Evolutionary conservation across 1,140 invertebrate species (phyloP), one percentile per base, ranked within the genome.

Genomic region (Papilio aristodemus): DNA sequence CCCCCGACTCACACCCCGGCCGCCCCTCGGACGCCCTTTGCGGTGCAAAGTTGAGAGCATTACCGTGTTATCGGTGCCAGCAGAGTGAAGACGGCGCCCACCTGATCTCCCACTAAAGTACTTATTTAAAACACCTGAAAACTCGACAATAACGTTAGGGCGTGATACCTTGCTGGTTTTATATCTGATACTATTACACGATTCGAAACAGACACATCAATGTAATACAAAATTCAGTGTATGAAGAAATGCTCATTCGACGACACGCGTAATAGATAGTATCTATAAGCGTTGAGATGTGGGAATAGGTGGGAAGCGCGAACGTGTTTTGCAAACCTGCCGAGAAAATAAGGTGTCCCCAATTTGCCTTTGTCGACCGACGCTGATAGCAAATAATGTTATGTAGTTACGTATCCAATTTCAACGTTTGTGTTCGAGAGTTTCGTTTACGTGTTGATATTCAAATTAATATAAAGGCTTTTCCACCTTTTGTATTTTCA

Each of bases 11-110:
- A 64, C 39, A 71, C 71, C 71, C 70, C 69, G 4, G 11, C 27
- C 67, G 32, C 43, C 72, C 57, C 69, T 67, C 68, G 54, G 19
- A 79, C 81, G 66, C 83, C 79, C 81, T 72, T 78, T 87, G 87
- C 84, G 90, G 91, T 92, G 91, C 88, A 91, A 92, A 92, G 90
- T 92, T 92, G 91, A 92, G 87, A 85, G 90, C 90, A 92, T 92
- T 92, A 92, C 84, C 90, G 90, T 92, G 87, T 91, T 92, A 92
- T 92, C 91, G 88, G 80, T 76, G 78, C 77, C 77, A 75, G 78
- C 76, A 77, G 86, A 71, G 85, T 85, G 84, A 90, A 90, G 89
- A 89, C 81, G 86, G 83, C 80, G 71, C 87, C 85, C 86, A 91
- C 89, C 87, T 91, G 89, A 84, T 73, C 80, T 64, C 66, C 38